These are phyloP conservation scores for Phlogophora meticulosa DNA, from an alignment of 2,888 invertebrate genomes.

Conservation along the genomic window DNA sequence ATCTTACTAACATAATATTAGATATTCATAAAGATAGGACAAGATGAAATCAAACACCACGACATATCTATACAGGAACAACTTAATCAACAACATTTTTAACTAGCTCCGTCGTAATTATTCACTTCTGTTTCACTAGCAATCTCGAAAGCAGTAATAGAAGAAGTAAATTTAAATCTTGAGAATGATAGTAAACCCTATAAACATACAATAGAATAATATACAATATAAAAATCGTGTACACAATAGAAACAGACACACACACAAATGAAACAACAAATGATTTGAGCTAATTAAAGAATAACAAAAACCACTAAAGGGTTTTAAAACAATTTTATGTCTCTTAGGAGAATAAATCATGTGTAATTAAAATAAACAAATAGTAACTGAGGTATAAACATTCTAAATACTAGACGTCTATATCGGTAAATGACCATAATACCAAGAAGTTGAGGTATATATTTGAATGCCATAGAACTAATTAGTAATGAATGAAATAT, in stretches of 20 bases:
- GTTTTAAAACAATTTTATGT: neutral
- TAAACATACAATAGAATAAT: neutral
- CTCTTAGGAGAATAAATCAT: neutral
- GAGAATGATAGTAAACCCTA: neutral
- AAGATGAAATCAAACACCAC: slow-evolving; percentile 19
- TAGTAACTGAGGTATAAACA: neutral
- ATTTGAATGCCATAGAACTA: slow-evolving; percentile 20
- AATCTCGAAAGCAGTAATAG: slow-evolving; percentile 5
- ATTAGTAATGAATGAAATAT: slow-evolving; percentile 25
- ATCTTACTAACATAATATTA: neutral
- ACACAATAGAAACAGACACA: neutral
- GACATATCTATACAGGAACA: neutral
- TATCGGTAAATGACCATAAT: slow-evolving; percentile 16
- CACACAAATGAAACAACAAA: neutral
- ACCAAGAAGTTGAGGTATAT: neutral
- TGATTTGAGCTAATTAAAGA: neutral
- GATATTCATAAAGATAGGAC: neutral
- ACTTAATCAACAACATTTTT: slow-evolving; percentile 1
- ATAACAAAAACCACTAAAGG: neutral
- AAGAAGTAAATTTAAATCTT: neutral
- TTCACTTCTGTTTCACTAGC: neutral
- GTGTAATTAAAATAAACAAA: neutral
- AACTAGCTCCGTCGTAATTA: neutral
- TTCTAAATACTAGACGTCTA: slow-evolving; percentile 13
- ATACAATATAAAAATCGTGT: neutral